Conservation (phyloP, 2,113 vertebrate genomes). For the Isurus oxyrinchus region DNA sequence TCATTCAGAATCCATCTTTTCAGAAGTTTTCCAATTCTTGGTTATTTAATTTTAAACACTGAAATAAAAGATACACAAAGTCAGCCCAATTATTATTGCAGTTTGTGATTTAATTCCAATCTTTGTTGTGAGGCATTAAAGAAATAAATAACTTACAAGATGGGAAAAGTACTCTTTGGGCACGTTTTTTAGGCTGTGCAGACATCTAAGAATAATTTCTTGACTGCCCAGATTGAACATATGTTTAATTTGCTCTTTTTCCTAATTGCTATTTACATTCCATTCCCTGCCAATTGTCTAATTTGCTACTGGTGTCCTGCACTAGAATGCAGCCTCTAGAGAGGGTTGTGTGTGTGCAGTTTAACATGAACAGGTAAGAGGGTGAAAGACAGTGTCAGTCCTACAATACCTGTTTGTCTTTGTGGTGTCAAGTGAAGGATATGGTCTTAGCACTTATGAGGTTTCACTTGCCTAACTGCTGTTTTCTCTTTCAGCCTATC, state of each 20-base stretch:
- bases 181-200: neutral
- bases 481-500: slow-evolving; percentile 69
- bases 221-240: neutral
- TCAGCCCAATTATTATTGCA: neutral
- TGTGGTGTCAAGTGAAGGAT: neutral
- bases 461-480: slow-evolving; percentile 9
- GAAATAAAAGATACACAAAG: neutral
- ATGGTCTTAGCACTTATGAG: neutral
- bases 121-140: neutral
- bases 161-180: neutral
- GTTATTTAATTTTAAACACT: neutral
- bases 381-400: neutral
- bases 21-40: neutral
- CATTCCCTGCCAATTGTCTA: neutral
- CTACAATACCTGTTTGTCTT: neutral
- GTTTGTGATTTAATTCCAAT: neutral
- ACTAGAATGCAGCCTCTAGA: neutral
- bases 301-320: neutral
- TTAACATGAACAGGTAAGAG: neutral
- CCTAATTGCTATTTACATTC: neutral
- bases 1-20: neutral
- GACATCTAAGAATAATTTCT: neutral
- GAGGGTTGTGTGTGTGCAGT: neutral
- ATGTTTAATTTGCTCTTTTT: neutral
- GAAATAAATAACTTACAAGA: neutral